phyloP scores from a whole-genome alignment of 1,140 invertebrate species.

The Zaprionus tsacasi region DNA sequence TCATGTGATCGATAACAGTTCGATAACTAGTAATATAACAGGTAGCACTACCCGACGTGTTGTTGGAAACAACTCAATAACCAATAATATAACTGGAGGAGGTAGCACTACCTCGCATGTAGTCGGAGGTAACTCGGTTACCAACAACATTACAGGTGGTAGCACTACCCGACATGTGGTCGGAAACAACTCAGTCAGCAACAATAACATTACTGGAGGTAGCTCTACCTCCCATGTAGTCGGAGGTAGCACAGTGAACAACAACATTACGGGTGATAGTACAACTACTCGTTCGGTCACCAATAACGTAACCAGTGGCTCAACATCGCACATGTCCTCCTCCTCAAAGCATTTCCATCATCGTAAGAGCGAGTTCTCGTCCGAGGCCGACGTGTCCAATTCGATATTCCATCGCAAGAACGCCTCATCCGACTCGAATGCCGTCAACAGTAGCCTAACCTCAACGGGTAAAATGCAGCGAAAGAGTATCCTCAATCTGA shows the following conservation, averaged over 20 bases:
- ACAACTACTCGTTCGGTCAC: constrained; percentile 19
- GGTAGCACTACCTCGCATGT: constrained; percentile 9
- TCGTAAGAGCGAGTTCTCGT: constrained; percentile 89
- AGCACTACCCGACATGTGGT: constrained; percentile 4
- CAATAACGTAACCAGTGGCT: constrained; percentile 32
- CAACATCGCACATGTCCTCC: constrained; percentile 40
- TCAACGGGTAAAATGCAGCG: constrained; percentile 90
- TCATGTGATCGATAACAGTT: constrained; percentile 15
- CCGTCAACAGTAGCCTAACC: constrained; percentile 86
- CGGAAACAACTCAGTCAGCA: constrained; percentile 10
- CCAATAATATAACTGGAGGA: constrained; percentile 32
- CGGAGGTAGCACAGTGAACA: constrained; percentile 30
- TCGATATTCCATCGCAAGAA: constrained; percentile 91
- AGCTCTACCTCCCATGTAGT: not conserved
- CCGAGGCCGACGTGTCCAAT: constrained; percentile 89
- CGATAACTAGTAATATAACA: constrained; percentile 31
- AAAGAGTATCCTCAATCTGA: constrained; percentile 91
- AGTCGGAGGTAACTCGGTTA: constrained; percentile 19
- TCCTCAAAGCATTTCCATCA: constrained; percentile 85
- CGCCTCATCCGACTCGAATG: constrained; percentile 65
- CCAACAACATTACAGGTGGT: constrained; percentile 29
- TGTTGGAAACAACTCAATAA: constrained; percentile 23
- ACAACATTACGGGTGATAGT: constrained; percentile 24
- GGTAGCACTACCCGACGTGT: constrained; percentile 25
- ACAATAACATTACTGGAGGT: constrained; percentile 30